A percentile compares a stretch with the other conserved stretches of the same genome.
Evolutionary conservation across 2,888 invertebrate genomes (phyloP).

Genomic region (Bursaphelenchus okinawaensis): DNA sequence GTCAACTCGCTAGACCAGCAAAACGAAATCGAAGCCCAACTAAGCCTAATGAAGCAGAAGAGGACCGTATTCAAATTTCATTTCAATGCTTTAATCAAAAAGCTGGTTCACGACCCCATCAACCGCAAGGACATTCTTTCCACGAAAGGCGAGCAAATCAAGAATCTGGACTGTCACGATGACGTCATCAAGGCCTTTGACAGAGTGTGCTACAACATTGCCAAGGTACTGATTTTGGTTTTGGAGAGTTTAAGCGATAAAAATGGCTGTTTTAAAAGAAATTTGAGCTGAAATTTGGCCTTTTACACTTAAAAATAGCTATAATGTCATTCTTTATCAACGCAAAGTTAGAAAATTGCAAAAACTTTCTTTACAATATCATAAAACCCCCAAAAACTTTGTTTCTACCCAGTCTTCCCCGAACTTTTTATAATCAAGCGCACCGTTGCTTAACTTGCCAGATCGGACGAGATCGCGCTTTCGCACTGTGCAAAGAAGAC

Average conservation of each 20-base stretch:
- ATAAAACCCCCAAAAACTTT: no score
- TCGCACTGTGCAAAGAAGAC: no score
- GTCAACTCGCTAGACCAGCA: slow-evolving; percentile 13
- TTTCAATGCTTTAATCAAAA: slow-evolving; percentile 20
- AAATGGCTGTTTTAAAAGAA: no score
- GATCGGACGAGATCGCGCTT: no score
- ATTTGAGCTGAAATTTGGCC: no score
- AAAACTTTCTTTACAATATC: no score
- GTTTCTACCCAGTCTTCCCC: no score
- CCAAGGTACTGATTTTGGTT: slow-evolving; percentile 54
- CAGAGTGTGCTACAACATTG: slow-evolving; percentile 57
- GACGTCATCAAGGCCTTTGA: slow-evolving; percentile 52
- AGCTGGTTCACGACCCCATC: slow-evolving; percentile 25
- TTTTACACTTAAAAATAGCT: no score
- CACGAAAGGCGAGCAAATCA: slow-evolving; percentile 32
- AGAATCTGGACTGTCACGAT: slow-evolving; percentile 57
- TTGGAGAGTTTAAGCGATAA: no score
- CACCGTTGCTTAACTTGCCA: no score
- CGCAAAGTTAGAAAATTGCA: background rate
- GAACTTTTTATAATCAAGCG: no score
- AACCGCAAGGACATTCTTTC: slow-evolving; percentile 31
- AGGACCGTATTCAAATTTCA: slow-evolving; percentile 20
- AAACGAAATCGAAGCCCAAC: slow-evolving; percentile 17
- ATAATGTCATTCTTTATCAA: no score
- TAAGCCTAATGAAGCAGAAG: slow-evolving; percentile 20